Evolutionary conservation across 2,888 invertebrate genomes (phyloP), one percentile per base, ranked within the genome.

Genomic region (Pristionchus fissidentatus): DNA sequence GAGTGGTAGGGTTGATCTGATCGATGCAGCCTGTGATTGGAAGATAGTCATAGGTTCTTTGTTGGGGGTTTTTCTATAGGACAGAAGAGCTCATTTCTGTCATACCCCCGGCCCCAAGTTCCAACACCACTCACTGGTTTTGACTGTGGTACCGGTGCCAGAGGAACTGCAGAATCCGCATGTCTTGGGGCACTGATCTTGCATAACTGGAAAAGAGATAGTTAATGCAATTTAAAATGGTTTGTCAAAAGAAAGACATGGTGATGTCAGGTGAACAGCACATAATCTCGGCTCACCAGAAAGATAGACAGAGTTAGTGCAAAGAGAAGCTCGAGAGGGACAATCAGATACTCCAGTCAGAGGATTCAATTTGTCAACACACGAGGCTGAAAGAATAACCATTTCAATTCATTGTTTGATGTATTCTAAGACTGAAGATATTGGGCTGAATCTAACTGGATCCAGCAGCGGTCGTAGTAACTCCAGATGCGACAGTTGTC

Each of bases 271-370:
- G n/a, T n/a, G n/a, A n/a, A n/a, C n/a, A n/a, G n/a, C n/a, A n/a
- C n/a, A n/a, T n/a, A n/a, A n/a, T n/a, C n/a, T n/a, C n/a, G n/a
- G n/a, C 46, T 46, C 10, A 49, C 75, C 75, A 38, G 26, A 29
- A 4, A 79, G 79, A 55, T 79, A 79, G 79, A 55, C 57, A 22
- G 38, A 15, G 29, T 79, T 35, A 32, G 78, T 78, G 78, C 78
- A 78, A 10, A 78, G 78, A 52, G 22, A 10, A 19, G 78, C 49
- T 10, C 79, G 79, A 26, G 57, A 29, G n/a, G 79, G 55, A 55
- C 79, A 79, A 29, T 79, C 79, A n/a, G 79, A 79, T 3, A 57
- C 57, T 35, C 79, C 79, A 29, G 79, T 79, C 0, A 79, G 79
- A n/a, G 79, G 79, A 19, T 79, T 79, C 35, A 79, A 35, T 35